Evolutionary conservation across 2,888 invertebrate genomes (phyloP).

Genomic region (Corythucha ciliata): DNA sequence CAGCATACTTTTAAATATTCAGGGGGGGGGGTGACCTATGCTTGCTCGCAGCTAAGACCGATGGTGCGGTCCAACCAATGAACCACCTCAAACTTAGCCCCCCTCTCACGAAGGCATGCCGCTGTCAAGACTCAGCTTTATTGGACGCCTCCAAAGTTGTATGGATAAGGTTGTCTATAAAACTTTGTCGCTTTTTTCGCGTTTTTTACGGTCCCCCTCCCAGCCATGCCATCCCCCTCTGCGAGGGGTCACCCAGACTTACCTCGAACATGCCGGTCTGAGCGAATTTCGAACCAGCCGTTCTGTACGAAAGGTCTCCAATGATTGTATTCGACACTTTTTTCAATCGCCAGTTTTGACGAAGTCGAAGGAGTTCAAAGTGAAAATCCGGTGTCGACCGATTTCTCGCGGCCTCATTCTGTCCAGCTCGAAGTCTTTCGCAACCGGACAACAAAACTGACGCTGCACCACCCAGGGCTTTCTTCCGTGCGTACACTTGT

Average conservation of each 20-base stretch:
- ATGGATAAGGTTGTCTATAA: no score
- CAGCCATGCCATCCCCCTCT: not conserved
- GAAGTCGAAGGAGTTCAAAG: conserved; percentile 72
- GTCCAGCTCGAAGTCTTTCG: conserved; percentile 71
- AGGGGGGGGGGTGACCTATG: no score
- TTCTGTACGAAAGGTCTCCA: conserved; percentile 90
- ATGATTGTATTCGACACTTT: conserved; percentile 92
- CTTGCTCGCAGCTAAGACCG: no score
- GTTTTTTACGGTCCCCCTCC: no score
- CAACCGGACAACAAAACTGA: conserved; percentile 75
- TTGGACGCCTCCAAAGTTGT: no score
- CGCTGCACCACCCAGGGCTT: conserved; percentile 78
- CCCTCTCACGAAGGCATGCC: no score
- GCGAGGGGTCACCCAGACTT: conserved; percentile 41
- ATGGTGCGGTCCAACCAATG: no score
- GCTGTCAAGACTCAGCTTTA: no score
- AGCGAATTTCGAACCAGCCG: conserved; percentile 87
- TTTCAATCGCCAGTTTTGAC: conserved; percentile 93
- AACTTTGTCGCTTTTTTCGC: no score
- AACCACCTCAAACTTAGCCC: no score
- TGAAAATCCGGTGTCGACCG: conserved; percentile 83
- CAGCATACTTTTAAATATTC: no score
- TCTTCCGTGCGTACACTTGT: conserved; percentile 86
- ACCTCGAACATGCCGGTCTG: conserved; percentile 94
- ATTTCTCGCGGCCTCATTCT: conserved; percentile 68